Evolutionary conservation across 2,888 invertebrate genomes (phyloP).

Genomic region (Carabus problematicus): DNA sequence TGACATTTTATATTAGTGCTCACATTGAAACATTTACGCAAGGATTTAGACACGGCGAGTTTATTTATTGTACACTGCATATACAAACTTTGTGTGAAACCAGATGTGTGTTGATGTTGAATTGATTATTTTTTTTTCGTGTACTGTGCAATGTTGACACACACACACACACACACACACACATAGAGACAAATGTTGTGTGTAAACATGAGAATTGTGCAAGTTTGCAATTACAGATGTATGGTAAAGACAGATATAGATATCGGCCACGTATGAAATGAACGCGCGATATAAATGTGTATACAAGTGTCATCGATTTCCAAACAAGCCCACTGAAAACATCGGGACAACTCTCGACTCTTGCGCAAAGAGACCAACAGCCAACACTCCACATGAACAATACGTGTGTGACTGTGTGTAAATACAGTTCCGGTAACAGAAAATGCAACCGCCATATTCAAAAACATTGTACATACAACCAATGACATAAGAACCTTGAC

Average conservation of each 20-base stretch:
- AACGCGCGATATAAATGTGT: conserved; percentile 12
- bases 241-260: not conserved
- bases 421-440: not conserved
- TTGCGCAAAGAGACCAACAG: conserved; percentile 23
- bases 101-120: no score
- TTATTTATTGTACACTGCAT: no score
- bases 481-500: no score
- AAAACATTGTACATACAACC: no score
- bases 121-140: no score
- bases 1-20: no score
- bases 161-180: no score
- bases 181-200: not conserved
- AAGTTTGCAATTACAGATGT: not conserved
- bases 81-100: no score
- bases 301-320: conserved; percentile 25
- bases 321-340: conserved; percentile 32
- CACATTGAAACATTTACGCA: no score
- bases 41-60: no score
- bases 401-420: conserved; percentile 28
- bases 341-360: conserved; percentile 27
- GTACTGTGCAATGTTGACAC: no score
- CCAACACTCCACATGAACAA: conserved; percentile 38
- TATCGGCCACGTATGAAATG: not conserved
- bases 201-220: conserved; percentile 6
- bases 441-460: not conserved